A percentile compares a stretch with the other conserved stretches of the same genome.
Conservation (phyloP, 2,113 vertebrate species). For the Erpornis zantholeuca region DNA sequence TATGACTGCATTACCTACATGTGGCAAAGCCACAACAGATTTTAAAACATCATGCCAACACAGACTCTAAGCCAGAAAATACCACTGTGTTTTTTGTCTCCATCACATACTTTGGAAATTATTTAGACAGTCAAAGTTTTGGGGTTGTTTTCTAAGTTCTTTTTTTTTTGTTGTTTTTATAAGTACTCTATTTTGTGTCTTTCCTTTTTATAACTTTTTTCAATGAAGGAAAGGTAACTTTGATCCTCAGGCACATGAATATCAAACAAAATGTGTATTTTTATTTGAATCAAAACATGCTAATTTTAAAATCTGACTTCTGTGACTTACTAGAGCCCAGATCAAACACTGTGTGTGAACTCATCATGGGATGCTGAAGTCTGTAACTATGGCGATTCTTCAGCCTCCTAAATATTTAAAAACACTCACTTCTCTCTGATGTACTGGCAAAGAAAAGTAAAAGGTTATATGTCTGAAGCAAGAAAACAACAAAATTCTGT, state of each 20-base stretch:
- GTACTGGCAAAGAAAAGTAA: not conserved
- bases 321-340: not conserved
- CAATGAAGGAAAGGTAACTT: not conserved
- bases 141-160: too few relatives aligned
- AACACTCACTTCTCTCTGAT: not conserved
- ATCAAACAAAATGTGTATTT: not conserved
- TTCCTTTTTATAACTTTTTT: not conserved
- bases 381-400: not conserved
- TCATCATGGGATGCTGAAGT: not conserved
- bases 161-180: not conserved
- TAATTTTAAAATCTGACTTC: not conserved
- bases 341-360: not conserved
- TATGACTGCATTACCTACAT: not conserved
- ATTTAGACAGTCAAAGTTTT: not conserved
- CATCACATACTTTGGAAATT: not conserved
- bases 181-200: not conserved
- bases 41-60: not conserved
- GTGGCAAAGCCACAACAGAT: not conserved
- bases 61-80: not conserved
- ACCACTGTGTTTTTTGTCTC: not conserved
- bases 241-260: not conserved
- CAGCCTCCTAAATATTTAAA: not conserved
- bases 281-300: not conserved
- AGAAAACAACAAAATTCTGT: not conserved
- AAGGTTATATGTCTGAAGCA: not conserved